phyloP scores from a whole-genome alignment of 2,797 vertebrate species.

The Enteromius trimaculatus region DNA sequence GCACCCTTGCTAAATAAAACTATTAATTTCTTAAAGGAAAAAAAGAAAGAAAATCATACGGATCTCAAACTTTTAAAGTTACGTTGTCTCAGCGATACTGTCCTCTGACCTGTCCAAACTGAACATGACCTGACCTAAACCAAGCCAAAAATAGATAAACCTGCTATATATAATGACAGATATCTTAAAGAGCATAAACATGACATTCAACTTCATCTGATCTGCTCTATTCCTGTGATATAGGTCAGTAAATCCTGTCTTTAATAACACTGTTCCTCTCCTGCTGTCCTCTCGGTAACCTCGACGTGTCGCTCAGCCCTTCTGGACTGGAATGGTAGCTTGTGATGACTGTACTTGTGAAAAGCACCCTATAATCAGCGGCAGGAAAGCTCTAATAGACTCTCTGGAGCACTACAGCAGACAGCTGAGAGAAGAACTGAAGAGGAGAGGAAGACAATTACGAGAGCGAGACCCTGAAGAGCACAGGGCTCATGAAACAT shows the following conservation, averaged over 20 bases:
- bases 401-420: neutral
- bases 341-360: slow-evolving; percentile 20
- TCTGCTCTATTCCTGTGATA: neutral
- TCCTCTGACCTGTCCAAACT: too few relatives aligned
- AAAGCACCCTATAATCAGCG: slow-evolving; percentile 10
- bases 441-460: slow-evolving; percentile 15
- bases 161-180: too few relatives aligned
- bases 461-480: neutral
- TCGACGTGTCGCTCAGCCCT: neutral
- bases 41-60: neutral
- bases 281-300: neutral
- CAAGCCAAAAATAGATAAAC: neutral
- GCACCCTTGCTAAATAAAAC: neutral
- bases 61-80: neutral
- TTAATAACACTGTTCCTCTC: neutral
- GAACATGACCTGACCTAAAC: neutral
- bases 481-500: slow-evolving; percentile 15
- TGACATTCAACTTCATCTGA: neutral
- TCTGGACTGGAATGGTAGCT: neutral
- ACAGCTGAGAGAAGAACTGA: neutral
- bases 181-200: neutral
- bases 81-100: neutral
- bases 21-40: neutral
- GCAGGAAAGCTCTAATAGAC: neutral
- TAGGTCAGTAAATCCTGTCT: too few relatives aligned